phyloP scores from a whole-genome alignment of 2,797 vertebrate genomes.

The Varecia variegata region DNA sequence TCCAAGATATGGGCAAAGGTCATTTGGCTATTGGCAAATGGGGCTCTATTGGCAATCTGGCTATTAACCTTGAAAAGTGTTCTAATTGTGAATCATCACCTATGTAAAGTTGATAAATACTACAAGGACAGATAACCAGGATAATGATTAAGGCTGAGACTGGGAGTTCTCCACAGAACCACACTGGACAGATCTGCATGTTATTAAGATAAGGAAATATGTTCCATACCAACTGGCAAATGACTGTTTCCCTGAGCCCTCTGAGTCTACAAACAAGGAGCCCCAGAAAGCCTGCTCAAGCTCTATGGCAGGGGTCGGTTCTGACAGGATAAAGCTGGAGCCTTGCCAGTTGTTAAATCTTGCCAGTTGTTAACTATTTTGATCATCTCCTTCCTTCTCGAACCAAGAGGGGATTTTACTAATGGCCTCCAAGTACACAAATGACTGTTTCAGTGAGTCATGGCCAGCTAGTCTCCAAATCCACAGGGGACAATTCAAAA shows the following conservation, averaged over 20 bases:
- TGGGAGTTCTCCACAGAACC: not conserved
- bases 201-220: not conserved
- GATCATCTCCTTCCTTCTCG: not conserved
- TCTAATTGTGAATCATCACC: not conserved
- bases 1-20: not conserved
- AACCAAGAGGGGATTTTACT: not conserved
- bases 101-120: not conserved
- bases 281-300: not conserved
- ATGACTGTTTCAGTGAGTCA: not conserved
- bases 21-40: not conserved
- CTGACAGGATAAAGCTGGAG: not conserved
- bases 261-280: not conserved
- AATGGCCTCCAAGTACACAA: not conserved
- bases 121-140: not conserved
- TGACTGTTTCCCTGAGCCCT: not conserved
- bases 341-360: not conserved
- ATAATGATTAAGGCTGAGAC: not conserved
- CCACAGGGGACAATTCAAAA: not conserved
- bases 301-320: not conserved
- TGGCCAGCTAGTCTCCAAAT: not conserved
- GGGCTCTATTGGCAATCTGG: not conserved
- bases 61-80: not conserved
- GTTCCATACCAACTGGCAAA: not conserved
- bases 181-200: not conserved
- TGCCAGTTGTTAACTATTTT: not conserved